Base-by-base conservation (phyloP, 2,888 invertebrate species). In the Oligia fasciuncula region DNA sequence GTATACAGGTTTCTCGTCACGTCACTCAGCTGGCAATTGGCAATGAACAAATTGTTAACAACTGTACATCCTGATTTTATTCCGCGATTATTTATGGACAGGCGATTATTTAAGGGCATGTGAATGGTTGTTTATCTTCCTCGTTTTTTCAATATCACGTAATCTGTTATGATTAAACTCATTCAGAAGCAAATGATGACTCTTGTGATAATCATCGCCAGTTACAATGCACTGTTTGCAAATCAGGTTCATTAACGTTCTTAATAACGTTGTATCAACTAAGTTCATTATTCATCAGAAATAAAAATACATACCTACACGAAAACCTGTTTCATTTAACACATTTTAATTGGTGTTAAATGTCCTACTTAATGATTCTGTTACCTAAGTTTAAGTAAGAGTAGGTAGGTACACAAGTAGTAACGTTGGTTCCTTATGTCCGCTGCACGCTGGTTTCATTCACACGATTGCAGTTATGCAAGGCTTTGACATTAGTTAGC, bases 41-140 rank as follows among this genome's bases (percentile, higher is more conserved):
- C 85, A 85, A 85, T 83, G 83, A 85, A 73, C 85, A 77, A 82
- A 79, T 79, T 70, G 46, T 75, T 63, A 67, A 77, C 60, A 54
- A 66, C 67, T 74, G 17, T 57, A 79, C 79, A 82, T 85, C 74
- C 83, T 85, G 54, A 82, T 77, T 70, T 67, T 57, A 85, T 75
- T 79, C 68, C 35, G 29, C 66, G 57, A 79, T 71, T 77, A 79
- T 83, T 66, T 80, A 80, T 77, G 69, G 73, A 4, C 40, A 62
- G 9, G 29, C 46, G 43, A 40, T 77, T 65, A 65, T 69, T 65
- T 77, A 76, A 65, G 66, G 66, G 13, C 63, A 68, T 43, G 46
- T 35, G 43, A 57, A 54, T 5, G 13, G 17, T n/a, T 14, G 14
- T 35, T 66, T 49, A 23, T 63, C 63, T 62, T 75, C 51, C 62